Conservation (phyloP, 2,113 vertebrate species). For the Sclerurus mexicanus region DNA sequence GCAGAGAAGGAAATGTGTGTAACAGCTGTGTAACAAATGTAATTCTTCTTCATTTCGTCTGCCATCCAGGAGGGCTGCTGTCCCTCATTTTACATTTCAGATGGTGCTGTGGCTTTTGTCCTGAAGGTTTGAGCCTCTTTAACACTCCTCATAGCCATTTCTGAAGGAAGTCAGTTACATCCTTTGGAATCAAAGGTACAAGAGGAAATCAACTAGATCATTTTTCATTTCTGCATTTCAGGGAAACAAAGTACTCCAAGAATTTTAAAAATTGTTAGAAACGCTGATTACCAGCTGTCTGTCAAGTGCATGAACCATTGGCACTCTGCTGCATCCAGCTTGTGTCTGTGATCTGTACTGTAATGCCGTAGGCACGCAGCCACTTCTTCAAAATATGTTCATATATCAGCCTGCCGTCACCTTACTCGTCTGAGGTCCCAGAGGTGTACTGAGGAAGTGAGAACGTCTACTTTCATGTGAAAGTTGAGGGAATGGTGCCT, state of each 20-base stretch:
- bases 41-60: background rate
- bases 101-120: background rate
- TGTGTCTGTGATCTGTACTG: background rate
- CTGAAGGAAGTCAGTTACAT: background rate
- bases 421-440: background rate
- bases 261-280: background rate
- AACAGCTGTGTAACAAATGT: background rate
- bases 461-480: background rate
- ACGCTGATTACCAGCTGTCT: background rate
- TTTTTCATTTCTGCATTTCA: background rate
- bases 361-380: background rate
- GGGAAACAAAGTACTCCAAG: background rate
- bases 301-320: accelerated
- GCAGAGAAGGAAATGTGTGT: background rate
- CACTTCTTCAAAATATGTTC: background rate
- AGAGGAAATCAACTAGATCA: background rate
- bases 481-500: background rate
- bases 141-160: background rate
- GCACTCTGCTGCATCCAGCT: background rate
- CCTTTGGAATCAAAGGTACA: background rate
- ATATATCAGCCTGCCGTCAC: background rate
- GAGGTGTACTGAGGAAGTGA: background rate
- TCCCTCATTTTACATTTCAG: background rate
- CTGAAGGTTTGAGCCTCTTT: background rate
- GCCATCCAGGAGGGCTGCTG: background rate